Base-by-base conservation (phyloP, 1,140 invertebrate species). In the Euura lappo region DNA sequence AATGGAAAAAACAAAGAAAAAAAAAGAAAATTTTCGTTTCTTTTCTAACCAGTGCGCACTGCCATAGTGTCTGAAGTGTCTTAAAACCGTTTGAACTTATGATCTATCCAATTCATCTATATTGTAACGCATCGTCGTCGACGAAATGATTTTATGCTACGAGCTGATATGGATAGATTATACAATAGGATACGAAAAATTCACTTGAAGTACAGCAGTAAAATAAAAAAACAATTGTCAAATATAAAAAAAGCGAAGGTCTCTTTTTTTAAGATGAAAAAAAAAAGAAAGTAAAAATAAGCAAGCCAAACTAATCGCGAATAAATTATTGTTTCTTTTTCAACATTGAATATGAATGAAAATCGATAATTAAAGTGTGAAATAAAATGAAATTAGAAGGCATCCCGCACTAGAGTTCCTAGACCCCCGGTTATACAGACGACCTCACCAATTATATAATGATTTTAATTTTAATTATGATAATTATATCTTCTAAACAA, bases 31-130 rank as follows among this genome's bases (percentile, higher is more conserved):
- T 6, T 8, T n/a, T 60, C 10, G 10, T 60, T 60, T 68, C 13
- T 68, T 68, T 68, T 68, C 66, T 46, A 78, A 77, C 78, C 78
- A 79, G 76, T 79, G 70, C 70, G 76, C 78, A 79, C 76, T 79
- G 78, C 78, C 78, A 68, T 73, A 78, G 72, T 66, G 72, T 76
- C 72, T 74, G 70, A 76, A 75, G 77, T 78, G 74, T 79, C 72
- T 79, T 77, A 75, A 74, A 76, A 60, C 3, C 51, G 51, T 60
- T 60, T 5, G 13, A 8, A 60, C 5, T 60, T 60, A 60, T 60
- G 13, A 11, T 60, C 51, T 60, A 6, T 60, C 51, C 51, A 60
- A 60, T 60, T 60, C 51, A 60, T 60, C 3, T 60, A n/a, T n/a
- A 60, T 60, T n/a, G 51, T 60, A 6, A n/a, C 10, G 6, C 51